Evolutionary conservation across 2,888 invertebrate genomes (phyloP), one percentile per base, ranked within the genome.

Genomic region (Baronia brevicornis): DNA sequence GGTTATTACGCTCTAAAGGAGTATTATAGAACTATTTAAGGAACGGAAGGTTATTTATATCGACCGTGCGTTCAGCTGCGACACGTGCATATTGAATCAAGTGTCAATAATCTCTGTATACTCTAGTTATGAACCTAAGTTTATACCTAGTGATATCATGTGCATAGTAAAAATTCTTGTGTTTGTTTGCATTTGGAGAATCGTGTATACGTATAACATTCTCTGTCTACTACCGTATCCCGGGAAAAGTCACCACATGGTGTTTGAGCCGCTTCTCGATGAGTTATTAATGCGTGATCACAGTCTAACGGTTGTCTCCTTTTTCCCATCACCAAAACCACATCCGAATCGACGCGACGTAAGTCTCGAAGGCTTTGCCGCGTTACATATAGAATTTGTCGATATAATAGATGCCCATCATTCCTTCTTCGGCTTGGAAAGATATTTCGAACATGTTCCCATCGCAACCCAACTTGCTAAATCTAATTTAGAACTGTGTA

Each of bases 211-310:
- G 24, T 62, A 53, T 26, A 59, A 51, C 24, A 74, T 85, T 22
- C 54, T 86, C 4, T 79, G 67, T 5, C 38, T 79, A 1, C 67
- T 86, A 18, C 71, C 74, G 1, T 79, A 84, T 38, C 57, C 64
- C 0, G 86, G 86, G 0, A 80, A 77, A 34, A 87, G 86, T 30
- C 86, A 87, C 41, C 72, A 82, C 39, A 66, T 73, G 43, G 74
- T 86, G 2, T 84, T 84, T 38, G 66, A 74, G 22, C 75, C 84
- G 0, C 46, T 86, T 4, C 38, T 86, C 1, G 55, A 69, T 1
- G 78, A 78, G 33, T 44, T 86, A 22, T 65, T 63, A 0, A 40
- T 38, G 1, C 62, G 78, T 1, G 85, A 85, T 2, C 84, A 86
- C 43, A 55, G 79, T 1, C 12, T 86, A 0, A 85, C 82, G 1